phyloP scores from a whole-genome alignment of 2,888 invertebrate species.

The Micoletzkya japonica region DNA sequence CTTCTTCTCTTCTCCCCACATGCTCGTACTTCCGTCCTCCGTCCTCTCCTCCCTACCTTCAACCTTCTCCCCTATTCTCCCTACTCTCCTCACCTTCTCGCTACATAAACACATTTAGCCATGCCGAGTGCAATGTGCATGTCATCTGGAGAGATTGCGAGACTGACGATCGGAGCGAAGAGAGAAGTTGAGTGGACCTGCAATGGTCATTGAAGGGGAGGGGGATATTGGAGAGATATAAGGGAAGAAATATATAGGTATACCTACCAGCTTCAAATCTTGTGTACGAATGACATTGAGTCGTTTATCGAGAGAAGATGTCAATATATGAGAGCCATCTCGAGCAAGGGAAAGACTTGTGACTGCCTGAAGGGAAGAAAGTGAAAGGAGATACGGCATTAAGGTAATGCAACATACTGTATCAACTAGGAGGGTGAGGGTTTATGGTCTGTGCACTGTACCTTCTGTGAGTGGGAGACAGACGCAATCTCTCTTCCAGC shows the following conservation, averaged over 20 bases:
- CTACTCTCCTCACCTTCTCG: constrained; percentile 6
- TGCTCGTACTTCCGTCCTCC: not conserved
- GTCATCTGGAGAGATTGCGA: constrained; percentile 78
- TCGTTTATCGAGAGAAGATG: constrained; percentile 83
- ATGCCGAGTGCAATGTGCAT: constrained; percentile 86
- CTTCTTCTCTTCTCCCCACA: constrained; percentile 11
- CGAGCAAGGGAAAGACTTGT: constrained; percentile 80
- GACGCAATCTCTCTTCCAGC: constrained; percentile 79
- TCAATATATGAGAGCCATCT: constrained; percentile 80
- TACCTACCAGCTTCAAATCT: constrained; percentile 46
- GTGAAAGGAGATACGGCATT: no score
- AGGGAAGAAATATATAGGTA: no score
- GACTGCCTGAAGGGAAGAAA: constrained; percentile 76
- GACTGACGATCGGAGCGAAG: constrained; percentile 85
- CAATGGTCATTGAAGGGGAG: not conserved
- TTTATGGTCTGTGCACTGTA: constrained; percentile 72
- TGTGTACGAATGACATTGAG: constrained; percentile 52
- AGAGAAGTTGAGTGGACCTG: constrained; percentile 83
- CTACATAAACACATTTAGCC: constrained; percentile 55
- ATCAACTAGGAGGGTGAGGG: not conserved
- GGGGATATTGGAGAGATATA: not conserved
- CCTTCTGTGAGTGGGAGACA: constrained; percentile 66
- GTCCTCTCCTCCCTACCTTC: not conserved
- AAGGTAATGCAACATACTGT: not conserved
- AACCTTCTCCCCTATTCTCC: constrained; percentile 11